Evolutionary conservation across 2,888 invertebrate genomes (phyloP), one percentile per base, ranked within the genome.

Genomic region (Trichacis sp.): DNA sequence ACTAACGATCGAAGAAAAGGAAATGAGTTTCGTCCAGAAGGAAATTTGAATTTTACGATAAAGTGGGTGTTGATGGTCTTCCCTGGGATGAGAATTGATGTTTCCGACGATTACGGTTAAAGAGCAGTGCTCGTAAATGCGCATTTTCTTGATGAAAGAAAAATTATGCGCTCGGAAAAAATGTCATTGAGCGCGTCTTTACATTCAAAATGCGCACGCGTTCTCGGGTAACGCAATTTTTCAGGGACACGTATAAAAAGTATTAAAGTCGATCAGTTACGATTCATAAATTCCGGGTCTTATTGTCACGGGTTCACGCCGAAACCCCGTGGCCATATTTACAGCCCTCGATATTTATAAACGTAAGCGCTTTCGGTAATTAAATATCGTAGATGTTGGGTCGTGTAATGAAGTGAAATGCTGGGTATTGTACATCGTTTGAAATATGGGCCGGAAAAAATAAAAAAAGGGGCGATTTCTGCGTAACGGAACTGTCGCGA

Each of bases 41-140:
- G 49, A 49, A 49, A 36, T 49, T 36, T 49, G 5, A 38, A 49
- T 36, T 36, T 36, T 17, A 19, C 38, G 9, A 49, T 24, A 24
- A n/a, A 15, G 19, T 19, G 49, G 49, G 36, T 70, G 70, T 73
- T 68, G 72, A 70, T 76, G 73, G 72, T 67, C 70, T 68, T 77
- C 74, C 75, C 73, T 73, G 73, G 71, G 73, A 79, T 72, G 75
- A 76, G 75, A 77, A 80, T 80, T 80, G 77, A 80, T 80, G 80
- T 79, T 77, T 80, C 80, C 80, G 77, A 79, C 77, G 70, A 79
- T 80, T 80, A 80, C 68, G 59, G 62, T 74, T 71, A 75, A 75
- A 75, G 71, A 71, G 68, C 69, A 47, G 14, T 19, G 45, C 47
- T 63, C 42, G 20, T 56, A 58, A n/a, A 46, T 38, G 38, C n/a